Conservation (phyloP, 2,113 vertebrate species). For the Corydoras maculifer region DNA sequence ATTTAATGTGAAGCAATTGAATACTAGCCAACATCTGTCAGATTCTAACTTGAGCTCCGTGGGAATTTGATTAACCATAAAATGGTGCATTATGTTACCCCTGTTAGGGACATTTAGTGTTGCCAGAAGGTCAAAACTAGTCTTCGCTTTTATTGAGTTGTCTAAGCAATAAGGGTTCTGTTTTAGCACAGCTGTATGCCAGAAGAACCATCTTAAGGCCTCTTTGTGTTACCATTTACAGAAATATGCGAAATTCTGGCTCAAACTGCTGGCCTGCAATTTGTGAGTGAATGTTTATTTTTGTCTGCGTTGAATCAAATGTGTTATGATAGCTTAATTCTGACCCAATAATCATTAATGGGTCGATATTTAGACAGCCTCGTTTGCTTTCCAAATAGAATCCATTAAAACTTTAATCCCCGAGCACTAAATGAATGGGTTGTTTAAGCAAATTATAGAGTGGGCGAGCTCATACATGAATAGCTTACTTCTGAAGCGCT, state of each 20-base stretch:
- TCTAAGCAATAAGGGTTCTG: conserved; percentile 58
- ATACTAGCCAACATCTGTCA: conserved; percentile 52
- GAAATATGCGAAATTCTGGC: conserved; percentile 34
- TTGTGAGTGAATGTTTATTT: conserved; percentile 31
- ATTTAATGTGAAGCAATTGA: conserved; percentile 46
- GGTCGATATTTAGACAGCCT: conserved; percentile 23
- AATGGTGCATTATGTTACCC: conserved; percentile 63
- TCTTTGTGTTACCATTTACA: conserved; percentile 49
- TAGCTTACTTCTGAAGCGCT: conserved; percentile 16
- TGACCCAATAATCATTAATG: conserved; percentile 16
- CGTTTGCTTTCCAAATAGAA: background rate
- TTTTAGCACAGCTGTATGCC: conserved; percentile 60
- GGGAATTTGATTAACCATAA: conserved; percentile 68
- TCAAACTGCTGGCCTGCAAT: conserved; percentile 16
- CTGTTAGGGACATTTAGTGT: conserved; percentile 59
- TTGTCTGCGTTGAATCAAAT: conserved; percentile 19
- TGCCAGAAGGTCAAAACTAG: conserved; percentile 59
- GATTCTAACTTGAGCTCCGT: conserved; percentile 50
- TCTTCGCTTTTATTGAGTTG: conserved; percentile 58
- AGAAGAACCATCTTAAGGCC: conserved; percentile 51
- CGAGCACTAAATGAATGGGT: conserved; percentile 9
- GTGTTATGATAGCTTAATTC: conserved; percentile 21
- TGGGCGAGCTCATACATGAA: conserved; percentile 9
- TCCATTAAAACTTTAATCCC: conserved; percentile 10
- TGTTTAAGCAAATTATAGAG: conserved; percentile 6